Evolutionary conservation across 2,888 invertebrate species (phyloP).

Genomic region (Thymelicus lineola): DNA sequence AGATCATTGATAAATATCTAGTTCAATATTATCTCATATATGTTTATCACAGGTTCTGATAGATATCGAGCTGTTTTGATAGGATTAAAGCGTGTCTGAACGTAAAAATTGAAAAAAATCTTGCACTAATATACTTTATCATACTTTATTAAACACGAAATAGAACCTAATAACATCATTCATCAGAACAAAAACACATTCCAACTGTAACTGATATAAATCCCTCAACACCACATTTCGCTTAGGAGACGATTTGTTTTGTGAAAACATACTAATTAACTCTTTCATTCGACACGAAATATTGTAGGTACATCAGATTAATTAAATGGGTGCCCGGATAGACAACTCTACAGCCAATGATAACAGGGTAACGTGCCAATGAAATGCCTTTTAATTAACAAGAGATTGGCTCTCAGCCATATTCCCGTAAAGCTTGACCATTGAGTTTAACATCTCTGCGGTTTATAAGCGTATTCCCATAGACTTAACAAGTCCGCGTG

Average conservation of each 20-base stretch:
- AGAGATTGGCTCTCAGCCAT: conserved; percentile 2
- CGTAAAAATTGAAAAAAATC: too few species aligned
- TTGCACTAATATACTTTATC: too few species aligned
- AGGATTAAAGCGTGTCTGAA: too few species aligned
- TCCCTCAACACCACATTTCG: neutral
- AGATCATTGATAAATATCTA: too few species aligned
- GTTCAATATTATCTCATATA: too few species aligned
- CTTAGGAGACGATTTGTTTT: conserved; percentile 4
- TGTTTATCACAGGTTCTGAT: too few species aligned
- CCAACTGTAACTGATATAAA: neutral
- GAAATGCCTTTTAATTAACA: conserved; percentile 14
- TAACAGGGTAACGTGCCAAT: conserved; percentile 4
- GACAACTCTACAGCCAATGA: neutral
- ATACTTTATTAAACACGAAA: too few species aligned
- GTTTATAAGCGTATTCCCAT: neutral
- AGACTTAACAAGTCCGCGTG: too few species aligned
- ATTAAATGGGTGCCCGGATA: neutral
- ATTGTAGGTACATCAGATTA: conserved; percentile 5
- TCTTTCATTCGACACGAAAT: conserved; percentile 1
- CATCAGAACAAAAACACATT: too few species aligned
- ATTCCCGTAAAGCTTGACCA: neutral
- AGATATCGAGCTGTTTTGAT: too few species aligned
- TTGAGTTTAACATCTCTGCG: neutral
- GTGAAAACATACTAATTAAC: neutral
- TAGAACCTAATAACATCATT: too few species aligned